These are phyloP conservation scores for Phrynocephalus guinanensis DNA, from an alignment of 2,797 vertebrate species.

Conservation along the genomic window DNA sequence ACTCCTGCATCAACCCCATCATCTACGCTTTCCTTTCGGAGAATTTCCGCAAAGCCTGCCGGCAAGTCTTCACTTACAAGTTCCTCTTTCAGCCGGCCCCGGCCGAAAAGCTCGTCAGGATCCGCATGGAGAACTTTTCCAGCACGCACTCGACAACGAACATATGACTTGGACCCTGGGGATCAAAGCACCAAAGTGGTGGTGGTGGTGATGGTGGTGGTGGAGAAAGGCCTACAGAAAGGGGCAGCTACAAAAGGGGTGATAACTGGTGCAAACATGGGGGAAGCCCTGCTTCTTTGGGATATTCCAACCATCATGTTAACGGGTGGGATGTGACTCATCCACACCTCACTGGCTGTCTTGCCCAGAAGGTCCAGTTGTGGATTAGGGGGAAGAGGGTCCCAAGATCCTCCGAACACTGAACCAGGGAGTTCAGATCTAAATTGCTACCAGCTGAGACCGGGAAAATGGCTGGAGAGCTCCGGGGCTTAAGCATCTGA, in stretches of 20 bases:
- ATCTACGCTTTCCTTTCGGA: conserved; percentile 87
- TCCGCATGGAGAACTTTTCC: conserved; percentile 84
- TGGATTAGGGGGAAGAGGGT: neutral
- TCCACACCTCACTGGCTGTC: neutral
- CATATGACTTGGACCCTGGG: conserved; percentile 55
- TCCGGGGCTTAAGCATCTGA: no score
- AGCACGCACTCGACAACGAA: conserved; percentile 81
- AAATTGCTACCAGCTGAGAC: neutral
- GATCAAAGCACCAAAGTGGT: neutral
- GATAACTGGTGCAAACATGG: rapidly evolving
- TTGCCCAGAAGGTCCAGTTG: neutral
- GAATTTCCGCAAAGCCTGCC: conserved; percentile 85
- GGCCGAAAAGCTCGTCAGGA: conserved; percentile 71
- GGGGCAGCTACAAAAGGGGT: neutral
- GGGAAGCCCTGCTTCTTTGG: neutral
- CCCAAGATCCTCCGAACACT: neutral
- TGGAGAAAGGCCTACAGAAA: neutral
- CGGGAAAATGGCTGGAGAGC: no score
- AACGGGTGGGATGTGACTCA: neutral
- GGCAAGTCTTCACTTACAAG: conserved; percentile 77
- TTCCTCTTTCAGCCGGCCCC: conserved; percentile 59
- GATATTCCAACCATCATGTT: neutral
- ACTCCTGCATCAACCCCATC: conserved; percentile 88
- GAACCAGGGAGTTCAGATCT: neutral
- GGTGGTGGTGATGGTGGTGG: no score